phyloP scores from a whole-genome alignment of 2,797 vertebrate genomes.

The Falco berigora region DNA sequence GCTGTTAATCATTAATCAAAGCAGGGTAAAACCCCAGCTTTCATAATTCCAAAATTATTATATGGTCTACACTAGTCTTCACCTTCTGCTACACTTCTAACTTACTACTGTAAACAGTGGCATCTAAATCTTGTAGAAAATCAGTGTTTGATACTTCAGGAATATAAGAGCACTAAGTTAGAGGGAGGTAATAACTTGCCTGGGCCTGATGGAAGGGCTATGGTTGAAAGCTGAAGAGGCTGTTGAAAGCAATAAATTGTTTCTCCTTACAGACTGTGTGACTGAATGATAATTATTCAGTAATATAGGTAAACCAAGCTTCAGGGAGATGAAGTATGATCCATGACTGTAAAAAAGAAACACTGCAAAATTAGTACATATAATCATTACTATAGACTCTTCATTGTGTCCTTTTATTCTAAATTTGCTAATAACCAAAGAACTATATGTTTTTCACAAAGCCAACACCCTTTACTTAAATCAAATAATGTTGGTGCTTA shows the following conservation, averaged over 20 bases:
- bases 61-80: neutral
- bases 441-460: neutral
- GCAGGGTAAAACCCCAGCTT: neutral
- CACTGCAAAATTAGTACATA: neutral
- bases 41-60: neutral
- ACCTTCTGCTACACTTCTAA: neutral
- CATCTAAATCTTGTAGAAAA: neutral
- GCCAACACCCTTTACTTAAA: neutral
- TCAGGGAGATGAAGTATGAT: neutral
- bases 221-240: neutral
- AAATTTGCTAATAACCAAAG: neutral
- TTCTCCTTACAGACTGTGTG: neutral
- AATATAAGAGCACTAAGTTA: neutral
- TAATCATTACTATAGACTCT: neutral
- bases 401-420: neutral
- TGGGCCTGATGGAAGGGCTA: neutral
- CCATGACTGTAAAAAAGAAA: neutral
- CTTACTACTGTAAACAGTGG: neutral
- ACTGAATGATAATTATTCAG: neutral
- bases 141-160: neutral
- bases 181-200: neutral
- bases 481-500: neutral
- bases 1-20: neutral
- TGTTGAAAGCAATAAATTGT: neutral
- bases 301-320: neutral